Percentiles rank a stretch among this genome's conserved stretches.
phyloP scores from a whole-genome alignment of 1,140 invertebrate species.

The Tetramorium simillimum region DNA sequence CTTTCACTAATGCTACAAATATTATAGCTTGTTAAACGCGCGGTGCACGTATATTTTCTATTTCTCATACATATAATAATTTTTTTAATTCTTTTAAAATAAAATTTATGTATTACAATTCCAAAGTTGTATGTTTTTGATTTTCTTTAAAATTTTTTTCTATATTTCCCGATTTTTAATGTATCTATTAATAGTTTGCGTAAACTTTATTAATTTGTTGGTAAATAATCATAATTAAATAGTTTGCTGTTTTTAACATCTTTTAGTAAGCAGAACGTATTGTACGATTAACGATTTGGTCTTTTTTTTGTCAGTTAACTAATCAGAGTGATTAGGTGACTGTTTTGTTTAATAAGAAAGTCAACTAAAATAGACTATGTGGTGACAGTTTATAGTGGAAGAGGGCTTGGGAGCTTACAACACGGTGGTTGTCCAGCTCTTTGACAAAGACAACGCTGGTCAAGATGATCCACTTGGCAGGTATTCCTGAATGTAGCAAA shows the following conservation, averaged over 20 bases:
- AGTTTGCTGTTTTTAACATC: neutral
- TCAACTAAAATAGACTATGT: constrained; percentile 80
- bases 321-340: constrained; percentile 70
- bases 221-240: constrained; percentile 23
- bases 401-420: constrained; percentile 79
- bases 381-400: constrained; percentile 85
- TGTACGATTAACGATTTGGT: neutral
- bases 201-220: constrained; percentile 38
- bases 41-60: constrained; percentile 7
- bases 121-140: neutral
- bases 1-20: constrained; percentile 10
- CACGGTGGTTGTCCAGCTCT: constrained; percentile 86
- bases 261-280: neutral
- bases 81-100: neutral
- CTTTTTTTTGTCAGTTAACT: constrained; percentile 16
- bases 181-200: constrained; percentile 19
- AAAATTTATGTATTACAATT: constrained; percentile 9
- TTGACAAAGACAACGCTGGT: constrained; percentile 93
- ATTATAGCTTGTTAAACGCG: constrained; percentile 30
- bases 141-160: neutral
- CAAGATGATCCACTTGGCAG: constrained; percentile 93
- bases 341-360: constrained; percentile 43
- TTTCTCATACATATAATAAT: neutral
- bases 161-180: constrained; percentile 13
- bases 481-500: constrained; percentile 85